Evolutionary conservation across 2,113 vertebrate species (phyloP), one percentile per base, ranked within the genome.

Genomic region (Gymnogyps californianus): DNA sequence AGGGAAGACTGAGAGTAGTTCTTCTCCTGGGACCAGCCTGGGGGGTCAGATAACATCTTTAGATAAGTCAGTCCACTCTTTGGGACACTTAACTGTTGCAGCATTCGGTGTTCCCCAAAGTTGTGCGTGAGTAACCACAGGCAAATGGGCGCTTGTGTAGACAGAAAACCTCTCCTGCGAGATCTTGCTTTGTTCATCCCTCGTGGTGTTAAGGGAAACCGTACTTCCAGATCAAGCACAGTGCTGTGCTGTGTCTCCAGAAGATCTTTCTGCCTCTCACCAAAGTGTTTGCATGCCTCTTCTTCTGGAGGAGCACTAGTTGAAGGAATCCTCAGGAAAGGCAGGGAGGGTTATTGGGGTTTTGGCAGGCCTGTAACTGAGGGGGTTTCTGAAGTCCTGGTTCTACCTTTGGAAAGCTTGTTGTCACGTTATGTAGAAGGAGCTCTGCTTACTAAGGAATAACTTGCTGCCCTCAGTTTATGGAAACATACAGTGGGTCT

Each of bases 1-100:
- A 91, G 26, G 0, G 0, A 64, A 76, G 42, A 58, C 31, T 0
- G 7, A 62, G 66, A 52, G 44, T 13, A 0, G 1, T 49, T 87
- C 31, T 83, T 29, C 44, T 90, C 52, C 49, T 77, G 70, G 32
- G 51, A 82, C 61, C 28, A 42, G 24, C 75, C 36, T n/a, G 28
- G 11, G 38, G 31, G 11, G 25, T 70, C 38, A 85, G 52, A 57
- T 61, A 79, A 46, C 15, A 31, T 51, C 38, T 88, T 66, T 70
- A 67, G 36, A 55, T 71, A 6, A 7, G 8, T 52, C 49, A 13
- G 16, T 55, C 55, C 7, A 16, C 44, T 59, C 49, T 94, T 74
- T 31, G 34, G 54, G 79, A 54, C 3, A 2, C 47, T 74, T 59
- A 38, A 11, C 0, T 0, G 54, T 31, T 82, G 47, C 42, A 24